Base-by-base conservation (phyloP, 2,888 invertebrate species). In the Drosophila histrio region DNA sequence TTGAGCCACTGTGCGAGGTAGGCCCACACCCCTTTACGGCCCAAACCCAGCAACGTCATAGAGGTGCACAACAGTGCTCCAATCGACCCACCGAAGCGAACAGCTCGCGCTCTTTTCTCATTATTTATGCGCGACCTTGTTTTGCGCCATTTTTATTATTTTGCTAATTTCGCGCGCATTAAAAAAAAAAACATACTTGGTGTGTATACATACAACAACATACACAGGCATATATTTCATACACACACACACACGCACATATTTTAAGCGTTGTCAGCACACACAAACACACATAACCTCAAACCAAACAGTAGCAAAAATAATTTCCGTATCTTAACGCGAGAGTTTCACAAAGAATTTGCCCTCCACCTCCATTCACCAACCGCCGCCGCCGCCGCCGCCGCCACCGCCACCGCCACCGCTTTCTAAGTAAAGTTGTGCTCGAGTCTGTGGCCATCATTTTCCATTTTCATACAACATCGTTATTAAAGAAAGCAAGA, bases 71-170 rank as follows among this genome's bases (percentile, higher is more conserved):
- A 67, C 82, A 56, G 67, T 60, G 72, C 77, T 77, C 77, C 77
- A 77, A 74, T 74, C 79, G 79, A 85, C 85, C 82, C 87, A 84
- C 66, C 77, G 56, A 85, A 81, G 72, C 86, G 69, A 72, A 50
- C 79, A 84, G 64, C 85, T 66, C 65, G 72, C 66, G 75, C 75
- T 74, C 64, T 82, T 72, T 82, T 79, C 86, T 86, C 88, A 82
- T 82, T 82, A 82, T 82, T 82, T 87, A 82, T 87, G 82, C 86
- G 83, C 82, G 82, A 82, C 82, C 82, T 82, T 82, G 88, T 82
- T 82, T 82, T 82, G 80, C 86, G 88, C 86, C 88, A 87, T 87
- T 82, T 82, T 87, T 82, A 87, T 82, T 82, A 86, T 82, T 82
- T 82, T 86, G 86, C 82, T 82, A 82, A 82, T 82, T 82, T 82